Conservation (phyloP, 2,113 vertebrate genomes). For the Bucco capensis region DNA sequence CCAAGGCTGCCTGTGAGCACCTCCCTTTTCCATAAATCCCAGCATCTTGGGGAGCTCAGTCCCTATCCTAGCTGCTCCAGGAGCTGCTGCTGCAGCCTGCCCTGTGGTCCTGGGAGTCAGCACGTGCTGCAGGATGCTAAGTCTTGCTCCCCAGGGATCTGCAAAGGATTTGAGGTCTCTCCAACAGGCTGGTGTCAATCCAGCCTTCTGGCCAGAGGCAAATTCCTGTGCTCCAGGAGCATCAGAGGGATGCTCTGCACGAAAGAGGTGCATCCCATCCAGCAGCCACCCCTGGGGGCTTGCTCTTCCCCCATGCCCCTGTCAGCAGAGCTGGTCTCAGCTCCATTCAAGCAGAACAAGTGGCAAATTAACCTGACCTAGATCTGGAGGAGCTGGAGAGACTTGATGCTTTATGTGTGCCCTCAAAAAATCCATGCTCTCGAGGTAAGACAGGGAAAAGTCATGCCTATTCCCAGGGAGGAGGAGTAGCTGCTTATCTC, state of each 20-base stretch:
- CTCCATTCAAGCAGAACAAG: constrained; percentile 21
- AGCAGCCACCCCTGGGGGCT: rapidly evolving
- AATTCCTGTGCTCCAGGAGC: neutral
- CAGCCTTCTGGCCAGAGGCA: neutral
- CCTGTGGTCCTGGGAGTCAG: neutral
- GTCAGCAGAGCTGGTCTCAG: neutral
- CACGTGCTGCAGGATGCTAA: neutral
- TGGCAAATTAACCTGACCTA: constrained; percentile 29
- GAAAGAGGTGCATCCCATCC: neutral
- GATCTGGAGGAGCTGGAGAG: neutral
- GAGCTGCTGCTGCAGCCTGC: neutral
- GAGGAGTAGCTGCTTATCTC: neutral
- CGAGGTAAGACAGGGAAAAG: neutral
- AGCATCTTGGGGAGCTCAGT: neutral
- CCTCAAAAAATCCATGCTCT: neutral
- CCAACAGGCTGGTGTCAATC: neutral
- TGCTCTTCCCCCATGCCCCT: neutral
- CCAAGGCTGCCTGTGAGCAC: rapidly evolving
- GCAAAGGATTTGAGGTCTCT: neutral
- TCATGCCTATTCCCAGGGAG: neutral
- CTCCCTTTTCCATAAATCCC: neutral
- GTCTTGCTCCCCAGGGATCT: neutral
- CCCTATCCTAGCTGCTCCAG: neutral
- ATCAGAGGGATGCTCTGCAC: rapidly evolving
- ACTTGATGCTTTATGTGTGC: neutral